These are phyloP conservation scores for Amphipoea lucens DNA, from an alignment of 2,888 invertebrate genomes.

Conservation along the genomic window DNA sequence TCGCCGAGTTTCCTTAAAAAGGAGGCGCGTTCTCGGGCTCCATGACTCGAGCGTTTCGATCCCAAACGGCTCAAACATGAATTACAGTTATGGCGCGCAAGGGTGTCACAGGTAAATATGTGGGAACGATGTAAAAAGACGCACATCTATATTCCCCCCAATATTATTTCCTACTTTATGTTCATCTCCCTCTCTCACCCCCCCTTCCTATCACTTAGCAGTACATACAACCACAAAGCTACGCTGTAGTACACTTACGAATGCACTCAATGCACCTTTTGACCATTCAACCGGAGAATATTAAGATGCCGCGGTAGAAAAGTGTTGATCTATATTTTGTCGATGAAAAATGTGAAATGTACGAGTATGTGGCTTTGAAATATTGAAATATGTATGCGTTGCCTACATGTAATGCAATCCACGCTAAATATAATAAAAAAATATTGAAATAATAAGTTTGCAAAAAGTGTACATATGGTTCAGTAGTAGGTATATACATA, in stretches of 20 bases:
- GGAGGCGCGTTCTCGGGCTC: too few relatives aligned
- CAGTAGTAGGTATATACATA: too few relatives aligned
- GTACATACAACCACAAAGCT: slow-evolving; percentile 1
- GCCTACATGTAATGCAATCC: neutral
- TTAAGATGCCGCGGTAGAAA: slow-evolving; percentile 30
- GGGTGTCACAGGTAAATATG: too few relatives aligned
- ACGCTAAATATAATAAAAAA: neutral
- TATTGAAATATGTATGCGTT: slow-evolving; percentile 22
- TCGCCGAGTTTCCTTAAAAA: too few relatives aligned
- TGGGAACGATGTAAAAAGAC: neutral
- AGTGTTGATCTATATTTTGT: slow-evolving; percentile 49
- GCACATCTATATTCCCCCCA: neutral
- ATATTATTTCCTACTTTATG: neutral
- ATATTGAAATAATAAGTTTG: too few relatives aligned
- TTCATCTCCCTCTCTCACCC: neutral
- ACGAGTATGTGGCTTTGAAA: slow-evolving; percentile 28
- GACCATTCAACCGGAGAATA: slow-evolving; percentile 41
- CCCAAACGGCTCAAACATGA: too few relatives aligned
- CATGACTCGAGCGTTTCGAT: too few relatives aligned
- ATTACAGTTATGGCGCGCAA: too few relatives aligned
- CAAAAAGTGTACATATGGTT: too few relatives aligned
- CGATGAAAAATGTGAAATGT: slow-evolving; percentile 28
- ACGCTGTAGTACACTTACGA: slow-evolving; percentile 5
- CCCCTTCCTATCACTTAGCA: neutral
- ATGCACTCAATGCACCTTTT: slow-evolving; percentile 46